Evolutionary conservation across 2,888 invertebrate genomes (phyloP), one percentile per base, ranked within the genome.

Genomic region (Cheilosia soror): DNA sequence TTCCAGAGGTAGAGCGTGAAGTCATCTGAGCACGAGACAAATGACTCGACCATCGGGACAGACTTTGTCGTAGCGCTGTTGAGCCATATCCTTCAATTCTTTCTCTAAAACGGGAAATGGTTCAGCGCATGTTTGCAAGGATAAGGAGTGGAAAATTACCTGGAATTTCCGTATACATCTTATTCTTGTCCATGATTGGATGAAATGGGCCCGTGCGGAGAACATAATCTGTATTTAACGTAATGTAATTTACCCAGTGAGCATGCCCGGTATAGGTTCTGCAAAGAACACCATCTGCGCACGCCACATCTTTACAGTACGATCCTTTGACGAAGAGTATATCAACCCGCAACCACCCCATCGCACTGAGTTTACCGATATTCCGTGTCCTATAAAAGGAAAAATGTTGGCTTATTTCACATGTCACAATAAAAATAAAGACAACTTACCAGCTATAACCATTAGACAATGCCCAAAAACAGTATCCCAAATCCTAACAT

Each of bases 1-100:
- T 96, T 93, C 99, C 99, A 99, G 68, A 99, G 93, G 90, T 97
- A 98, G 88, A 99, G 92, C 0, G 99, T 99, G 90, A 98, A 98
- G 92, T 99, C 99, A 93, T 99, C 99, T 0, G 99, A 99, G 9
- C 99, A 99, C 4, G 99, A 98, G 0, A 99, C 98, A 68, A 99
- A 93, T 57, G 96, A 94, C 90, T 97, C 97, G 20, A 95, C 94
- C 94, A 87, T 94, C 93, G 44, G 93, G 91, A 87, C 94, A 94
- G 2, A 96, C 95, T 58, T 94, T 92, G 85, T 96, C 93, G 90
- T 96, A 97, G 87, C 96, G 93, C 83, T 95, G 94, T 58, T 94
- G 90, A 7, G 97, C 97, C 88, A 94, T 93, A 87, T 94, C 93
- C 47, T 90, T 88, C 0, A 91, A 80, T 82, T 91, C 90, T 27